phyloP scores from a whole-genome alignment of 2,113 vertebrate genomes.

The Smithornis capensis region DNA sequence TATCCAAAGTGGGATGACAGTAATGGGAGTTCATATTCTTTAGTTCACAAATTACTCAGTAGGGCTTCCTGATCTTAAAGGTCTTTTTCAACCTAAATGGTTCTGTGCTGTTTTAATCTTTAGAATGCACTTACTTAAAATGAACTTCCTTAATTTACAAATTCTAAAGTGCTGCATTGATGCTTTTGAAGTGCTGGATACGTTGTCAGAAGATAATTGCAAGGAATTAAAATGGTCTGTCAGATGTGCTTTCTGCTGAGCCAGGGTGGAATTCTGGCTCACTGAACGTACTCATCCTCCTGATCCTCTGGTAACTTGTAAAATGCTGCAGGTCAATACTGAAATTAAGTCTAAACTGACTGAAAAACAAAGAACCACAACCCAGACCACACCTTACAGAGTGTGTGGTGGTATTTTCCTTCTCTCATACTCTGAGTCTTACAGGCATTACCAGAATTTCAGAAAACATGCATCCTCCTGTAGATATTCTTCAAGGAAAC shows the following conservation, averaged over 20 bases:
- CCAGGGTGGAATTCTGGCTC: neutral
- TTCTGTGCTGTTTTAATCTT: neutral
- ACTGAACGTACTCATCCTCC: neutral
- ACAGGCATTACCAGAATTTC: neutral
- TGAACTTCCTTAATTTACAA: neutral
- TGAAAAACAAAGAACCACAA: neutral
- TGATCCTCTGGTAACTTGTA: neutral
- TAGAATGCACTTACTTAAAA: neutral
- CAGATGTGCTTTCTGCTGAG: neutral
- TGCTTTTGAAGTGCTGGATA: neutral
- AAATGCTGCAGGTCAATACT: neutral
- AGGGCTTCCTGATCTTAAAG: neutral
- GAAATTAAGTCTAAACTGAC: neutral
- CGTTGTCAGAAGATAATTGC: constrained; percentile 25
- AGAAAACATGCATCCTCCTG: neutral
- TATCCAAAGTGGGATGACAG: neutral
- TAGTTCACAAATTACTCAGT: neutral
- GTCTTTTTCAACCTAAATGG: neutral
- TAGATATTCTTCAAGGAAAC: neutral
- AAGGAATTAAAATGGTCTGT: neutral
- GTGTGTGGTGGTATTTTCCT: neutral
- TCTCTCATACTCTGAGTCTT: neutral
- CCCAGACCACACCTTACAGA: neutral
- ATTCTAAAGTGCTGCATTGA: neutral
- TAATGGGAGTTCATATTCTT: neutral